Evolutionary conservation across 1,140 invertebrate species (phyloP).

Genomic region (Drosophila burlai): DNA sequence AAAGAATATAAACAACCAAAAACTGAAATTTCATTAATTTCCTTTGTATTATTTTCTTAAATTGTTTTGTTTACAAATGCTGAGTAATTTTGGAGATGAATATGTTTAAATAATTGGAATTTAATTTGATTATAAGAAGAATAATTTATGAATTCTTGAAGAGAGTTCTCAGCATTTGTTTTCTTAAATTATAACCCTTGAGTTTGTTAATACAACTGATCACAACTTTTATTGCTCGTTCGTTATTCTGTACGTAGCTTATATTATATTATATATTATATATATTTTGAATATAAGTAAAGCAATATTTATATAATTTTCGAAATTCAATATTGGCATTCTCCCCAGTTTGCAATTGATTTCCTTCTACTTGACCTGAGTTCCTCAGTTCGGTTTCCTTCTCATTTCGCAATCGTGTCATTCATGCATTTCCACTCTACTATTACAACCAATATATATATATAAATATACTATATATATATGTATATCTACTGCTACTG

Average conservation of each 20-base stretch:
- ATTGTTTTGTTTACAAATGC: slow-evolving; percentile 9
- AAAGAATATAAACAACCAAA: slow-evolving; percentile 31
- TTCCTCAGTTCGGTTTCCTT: slow-evolving; percentile 47
- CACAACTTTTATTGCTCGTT: slow-evolving; percentile 48
- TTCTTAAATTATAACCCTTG: not conserved
- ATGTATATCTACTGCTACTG: slow-evolving; percentile 27
- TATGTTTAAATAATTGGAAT: not conserved
- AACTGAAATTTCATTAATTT: slow-evolving; percentile 54
- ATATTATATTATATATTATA: not conserved
- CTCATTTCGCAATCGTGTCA: slow-evolving; percentile 67
- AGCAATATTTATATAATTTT: slow-evolving; percentile 20
- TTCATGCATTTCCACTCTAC: slow-evolving; percentile 64
- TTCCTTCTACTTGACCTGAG: slow-evolving; percentile 25
- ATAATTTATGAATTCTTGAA: slow-evolving; percentile 5
- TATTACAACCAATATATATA: slow-evolving; percentile 14
- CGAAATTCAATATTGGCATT: slow-evolving; percentile 34
- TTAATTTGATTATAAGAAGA: not conserved
- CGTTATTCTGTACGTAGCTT: slow-evolving; percentile 47
- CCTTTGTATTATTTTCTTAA: slow-evolving; percentile 22
- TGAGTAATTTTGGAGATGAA: not conserved
- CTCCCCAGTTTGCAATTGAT: slow-evolving; percentile 15
- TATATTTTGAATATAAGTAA: slow-evolving; percentile 6
- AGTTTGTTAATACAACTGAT: slow-evolving; percentile 8
- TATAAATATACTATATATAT: slow-evolving; percentile 4
- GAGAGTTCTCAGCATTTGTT: slow-evolving; percentile 35